A percentile compares a stretch with the other conserved stretches of the same genome.
Conservation (phyloP, 2,797 vertebrate species). For the Enteromius thamalakanensis region DNA sequence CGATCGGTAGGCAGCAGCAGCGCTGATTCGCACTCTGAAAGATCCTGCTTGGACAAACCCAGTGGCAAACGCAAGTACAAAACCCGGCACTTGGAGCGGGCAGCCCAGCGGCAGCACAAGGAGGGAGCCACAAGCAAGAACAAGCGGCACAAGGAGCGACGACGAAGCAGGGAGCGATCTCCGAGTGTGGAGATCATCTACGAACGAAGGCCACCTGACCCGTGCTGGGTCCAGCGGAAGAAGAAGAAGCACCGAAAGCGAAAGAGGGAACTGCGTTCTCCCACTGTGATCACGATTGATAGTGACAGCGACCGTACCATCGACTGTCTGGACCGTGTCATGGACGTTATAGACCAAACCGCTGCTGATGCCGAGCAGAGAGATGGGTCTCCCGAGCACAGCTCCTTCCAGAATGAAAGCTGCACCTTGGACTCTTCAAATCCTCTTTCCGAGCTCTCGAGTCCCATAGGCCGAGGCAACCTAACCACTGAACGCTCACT, state of each 20-base stretch:
- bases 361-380: not conserved
- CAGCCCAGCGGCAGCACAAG: constrained; percentile 32
- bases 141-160: constrained; percentile 71
- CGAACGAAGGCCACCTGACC: constrained; percentile 67
- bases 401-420: not conserved
- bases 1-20: constrained; percentile 68
- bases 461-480: not conserved
- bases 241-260: constrained; percentile 91
- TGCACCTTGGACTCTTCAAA: not conserved
- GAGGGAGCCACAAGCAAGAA: constrained; percentile 71
- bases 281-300: constrained; percentile 85
- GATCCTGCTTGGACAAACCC: constrained; percentile 70
- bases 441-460: constrained; percentile 1
- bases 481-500: constrained; percentile 12
- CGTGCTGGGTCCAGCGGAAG: constrained; percentile 80
- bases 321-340: constrained; percentile 27
- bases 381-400: too few species aligned
- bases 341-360: constrained; percentile 18
- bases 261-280: constrained; percentile 71
- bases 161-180: constrained; percentile 72
- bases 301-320: constrained; percentile 69
- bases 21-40: constrained; percentile 66
- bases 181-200: constrained; percentile 85
- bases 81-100: constrained; percentile 87
- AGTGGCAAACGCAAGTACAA: constrained; percentile 96